Percentiles rank a stretch among this genome's conserved stretches.
Evolutionary conservation across 2,113 vertebrate genomes (phyloP).

Genomic region (Gnathonemus longibarbis): DNA sequence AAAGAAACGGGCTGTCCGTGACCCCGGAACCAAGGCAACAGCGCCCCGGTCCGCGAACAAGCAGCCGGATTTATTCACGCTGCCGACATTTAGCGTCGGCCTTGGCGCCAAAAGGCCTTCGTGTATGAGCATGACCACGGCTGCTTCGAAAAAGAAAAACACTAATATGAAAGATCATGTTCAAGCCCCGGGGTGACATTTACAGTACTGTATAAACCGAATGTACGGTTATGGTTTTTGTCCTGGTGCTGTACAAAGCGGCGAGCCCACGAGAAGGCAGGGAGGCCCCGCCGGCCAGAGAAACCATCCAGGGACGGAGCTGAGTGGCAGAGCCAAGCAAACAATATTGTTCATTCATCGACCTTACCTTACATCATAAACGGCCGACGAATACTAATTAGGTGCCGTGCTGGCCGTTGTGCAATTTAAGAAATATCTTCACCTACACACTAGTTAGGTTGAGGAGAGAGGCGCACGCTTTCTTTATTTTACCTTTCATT

Average conservation of each 20-base stretch:
- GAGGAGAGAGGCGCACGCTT: not conserved
- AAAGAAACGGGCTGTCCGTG: not conserved
- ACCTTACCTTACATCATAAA: slow-evolving; percentile 51
- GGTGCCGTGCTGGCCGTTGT: not conserved
- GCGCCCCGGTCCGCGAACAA: not conserved
- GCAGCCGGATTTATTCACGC: not conserved
- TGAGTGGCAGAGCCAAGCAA: slow-evolving; percentile 41
- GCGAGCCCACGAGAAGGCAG: not conserved
- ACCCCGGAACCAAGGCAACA: not conserved
- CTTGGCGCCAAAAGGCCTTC: slow-evolving; percentile 56
- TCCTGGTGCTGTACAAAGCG: not conserved
- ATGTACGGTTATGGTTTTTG: not conserved
- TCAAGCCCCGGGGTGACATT: not conserved
- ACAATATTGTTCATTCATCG: slow-evolving; percentile 51
- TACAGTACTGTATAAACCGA: not conserved
- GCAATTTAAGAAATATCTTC: not conserved
- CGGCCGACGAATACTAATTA: slow-evolving; percentile 13
- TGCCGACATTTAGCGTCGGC: slow-evolving; percentile 32
- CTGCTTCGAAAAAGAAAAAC: slow-evolving; percentile 57
- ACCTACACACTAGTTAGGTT: not conserved
- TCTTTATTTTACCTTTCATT: slow-evolving; percentile 24
- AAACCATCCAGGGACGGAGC: slow-evolving; percentile 37
- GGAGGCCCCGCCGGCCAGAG: slow-evolving; percentile 52
- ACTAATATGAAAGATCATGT: slow-evolving; percentile 26
- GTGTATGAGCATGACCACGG: not conserved